Evolutionary conservation across 1,140 invertebrate genomes (phyloP).

Genomic region (Neomicropteryx cornuta): DNA sequence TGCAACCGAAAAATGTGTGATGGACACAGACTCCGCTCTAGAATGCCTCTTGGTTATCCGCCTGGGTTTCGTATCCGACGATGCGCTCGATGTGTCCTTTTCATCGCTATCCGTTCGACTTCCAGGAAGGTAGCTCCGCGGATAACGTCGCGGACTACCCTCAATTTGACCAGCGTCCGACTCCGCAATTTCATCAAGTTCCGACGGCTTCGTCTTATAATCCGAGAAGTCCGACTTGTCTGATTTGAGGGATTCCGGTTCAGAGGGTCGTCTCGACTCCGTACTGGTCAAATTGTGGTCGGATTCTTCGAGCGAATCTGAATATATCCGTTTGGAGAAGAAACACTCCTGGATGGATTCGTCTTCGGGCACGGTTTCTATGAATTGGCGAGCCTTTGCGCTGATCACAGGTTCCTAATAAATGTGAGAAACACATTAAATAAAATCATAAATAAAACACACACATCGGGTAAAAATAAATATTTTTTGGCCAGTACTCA

Average conservation of each 20-base stretch:
- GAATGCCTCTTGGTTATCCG: conserved; percentile 36
- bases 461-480: no score
- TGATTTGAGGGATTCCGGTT: conserved; percentile 38
- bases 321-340: conserved; percentile 41
- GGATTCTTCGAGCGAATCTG: conserved; percentile 39
- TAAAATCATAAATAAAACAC: no score
- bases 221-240: conserved; percentile 37
- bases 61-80: no score
- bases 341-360: conserved; percentile 41
- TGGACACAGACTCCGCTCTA: conserved; percentile 35
- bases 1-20: conserved; percentile 32
- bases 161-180: no score
- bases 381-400: conserved; percentile 39
- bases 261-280: conserved; percentile 36
- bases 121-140: no score
- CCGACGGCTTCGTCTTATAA: conserved; percentile 33
- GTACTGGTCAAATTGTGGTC: conserved; percentile 26
- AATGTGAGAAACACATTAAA: no score
- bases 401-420: conserved; percentile 29
- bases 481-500: no score
- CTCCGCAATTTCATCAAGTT: conserved; percentile 36
- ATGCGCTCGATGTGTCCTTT: conserved; percentile 5
- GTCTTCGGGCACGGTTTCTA: conserved; percentile 40
- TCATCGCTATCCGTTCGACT: conserved; percentile 7
- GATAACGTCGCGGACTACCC: no score